Evolutionary conservation across 2,797 vertebrate species (phyloP).

Genomic region (Masticophis lateralis): DNA sequence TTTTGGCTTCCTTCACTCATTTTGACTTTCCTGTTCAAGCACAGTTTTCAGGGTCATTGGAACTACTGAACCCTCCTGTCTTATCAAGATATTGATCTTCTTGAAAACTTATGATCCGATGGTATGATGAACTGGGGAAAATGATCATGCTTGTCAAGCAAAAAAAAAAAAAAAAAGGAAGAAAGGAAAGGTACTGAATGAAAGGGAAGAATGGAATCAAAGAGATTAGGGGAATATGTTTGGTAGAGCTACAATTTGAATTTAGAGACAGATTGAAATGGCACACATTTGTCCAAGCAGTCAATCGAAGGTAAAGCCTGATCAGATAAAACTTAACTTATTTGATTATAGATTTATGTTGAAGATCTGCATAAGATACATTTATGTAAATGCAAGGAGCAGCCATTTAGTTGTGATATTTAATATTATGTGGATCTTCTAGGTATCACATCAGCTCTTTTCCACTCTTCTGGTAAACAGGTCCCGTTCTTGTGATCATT

Average conservation of each 20-base stretch:
- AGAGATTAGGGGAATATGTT: neutral
- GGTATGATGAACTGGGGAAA: neutral
- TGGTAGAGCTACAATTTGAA: neutral
- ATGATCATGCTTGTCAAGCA: neutral
- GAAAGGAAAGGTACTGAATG: neutral
- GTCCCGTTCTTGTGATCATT: neutral
- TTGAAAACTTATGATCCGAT: neutral
- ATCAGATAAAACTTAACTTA: neutral
- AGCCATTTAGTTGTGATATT: neutral
- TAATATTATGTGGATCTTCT: neutral
- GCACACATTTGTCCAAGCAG: neutral
- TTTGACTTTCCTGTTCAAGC: neutral
- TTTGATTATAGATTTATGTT: neutral
- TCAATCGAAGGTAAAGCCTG: neutral
- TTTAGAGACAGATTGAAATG: neutral
- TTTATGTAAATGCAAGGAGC: neutral
- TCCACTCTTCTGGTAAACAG: neutral
- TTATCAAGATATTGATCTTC: neutral
- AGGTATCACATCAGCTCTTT: neutral
- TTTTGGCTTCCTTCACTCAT: neutral
- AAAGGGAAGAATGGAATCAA: neutral
- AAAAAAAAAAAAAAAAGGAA: rapidly evolving
- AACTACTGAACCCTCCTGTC: neutral
- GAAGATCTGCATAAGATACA: neutral
- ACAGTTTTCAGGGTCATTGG: neutral